Evolutionary conservation across 2,113 vertebrate genomes (phyloP).

Genomic region (Channa argus): DNA sequence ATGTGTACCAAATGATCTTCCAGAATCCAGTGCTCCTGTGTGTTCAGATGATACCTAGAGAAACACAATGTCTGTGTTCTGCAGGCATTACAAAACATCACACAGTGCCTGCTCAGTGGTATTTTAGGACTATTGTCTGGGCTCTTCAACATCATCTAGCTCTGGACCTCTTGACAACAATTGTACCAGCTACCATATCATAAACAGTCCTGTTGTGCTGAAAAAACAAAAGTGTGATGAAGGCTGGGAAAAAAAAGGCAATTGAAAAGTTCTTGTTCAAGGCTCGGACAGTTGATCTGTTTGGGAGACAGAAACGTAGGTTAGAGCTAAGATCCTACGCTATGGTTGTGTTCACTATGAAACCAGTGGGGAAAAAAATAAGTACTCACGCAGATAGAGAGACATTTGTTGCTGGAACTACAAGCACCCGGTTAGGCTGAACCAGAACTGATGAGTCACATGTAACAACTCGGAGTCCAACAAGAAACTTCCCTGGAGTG

Average conservation of each 20-base stretch:
- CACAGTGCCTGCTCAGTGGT: conserved; percentile 26
- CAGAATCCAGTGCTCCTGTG: conserved; percentile 1
- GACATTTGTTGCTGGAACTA: conserved; percentile 95
- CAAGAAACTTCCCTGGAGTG: conserved; percentile 96
- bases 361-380: background rate
- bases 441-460: conserved; percentile 95
- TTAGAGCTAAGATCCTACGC: background rate
- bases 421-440: conserved; percentile 93
- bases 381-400: conserved; percentile 95
- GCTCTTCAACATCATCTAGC: conserved; percentile 85
- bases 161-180: conserved; percentile 94
- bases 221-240: conserved; percentile 98
- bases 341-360: background rate
- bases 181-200: conserved; percentile 97
- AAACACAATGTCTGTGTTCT: conserved; percentile 17
- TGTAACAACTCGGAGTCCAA: conserved; percentile 94
- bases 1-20: conserved; percentile 18
- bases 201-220: conserved; percentile 99
- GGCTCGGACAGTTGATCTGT: conserved; percentile 94
- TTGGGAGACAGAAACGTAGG: conserved; percentile 19
- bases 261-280: conserved; percentile 99
- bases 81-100: conserved; percentile 20
- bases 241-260: conserved; percentile 98
- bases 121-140: conserved; percentile 4
- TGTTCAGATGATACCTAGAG: conserved; percentile 22